Percentiles rank a stretch among this genome's conserved stretches.
Conservation (phyloP, 2,797 vertebrate species). For the Delichon dasypus region DNA sequence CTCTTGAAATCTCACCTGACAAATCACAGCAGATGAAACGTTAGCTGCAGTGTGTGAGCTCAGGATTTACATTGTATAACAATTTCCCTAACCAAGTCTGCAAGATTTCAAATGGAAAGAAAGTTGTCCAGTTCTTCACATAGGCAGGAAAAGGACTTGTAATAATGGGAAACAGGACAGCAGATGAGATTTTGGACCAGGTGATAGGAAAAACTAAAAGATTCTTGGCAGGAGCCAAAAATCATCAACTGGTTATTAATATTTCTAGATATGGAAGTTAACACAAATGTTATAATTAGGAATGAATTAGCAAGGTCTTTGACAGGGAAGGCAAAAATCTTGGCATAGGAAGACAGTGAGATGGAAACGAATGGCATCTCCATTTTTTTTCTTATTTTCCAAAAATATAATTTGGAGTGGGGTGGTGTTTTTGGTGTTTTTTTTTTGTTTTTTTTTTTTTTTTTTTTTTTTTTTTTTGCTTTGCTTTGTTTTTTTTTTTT, state of each 20-base stretch:
- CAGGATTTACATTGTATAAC: background rate
- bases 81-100: background rate
- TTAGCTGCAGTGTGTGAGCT: background rate
- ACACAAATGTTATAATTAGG: background rate
- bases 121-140: background rate
- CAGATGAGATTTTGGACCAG: background rate
- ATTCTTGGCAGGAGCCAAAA: background rate
- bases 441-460: background rate
- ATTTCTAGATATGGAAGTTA: background rate
- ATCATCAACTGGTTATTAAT: background rate
- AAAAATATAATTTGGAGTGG: background rate
- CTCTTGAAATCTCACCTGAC: background rate
- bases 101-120: background rate
- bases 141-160: background rate
- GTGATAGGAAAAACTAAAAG: background rate
- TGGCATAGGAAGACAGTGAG: background rate
- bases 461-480: background rate
- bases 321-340: background rate
- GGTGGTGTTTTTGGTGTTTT: accelerated
- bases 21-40: background rate
- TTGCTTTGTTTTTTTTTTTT: background rate
- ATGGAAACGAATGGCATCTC: background rate
- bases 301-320: background rate
- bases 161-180: background rate
- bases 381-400: background rate